Conservation (phyloP, 2,888 invertebrate genomes). For the Apoda limacodes region DNA sequence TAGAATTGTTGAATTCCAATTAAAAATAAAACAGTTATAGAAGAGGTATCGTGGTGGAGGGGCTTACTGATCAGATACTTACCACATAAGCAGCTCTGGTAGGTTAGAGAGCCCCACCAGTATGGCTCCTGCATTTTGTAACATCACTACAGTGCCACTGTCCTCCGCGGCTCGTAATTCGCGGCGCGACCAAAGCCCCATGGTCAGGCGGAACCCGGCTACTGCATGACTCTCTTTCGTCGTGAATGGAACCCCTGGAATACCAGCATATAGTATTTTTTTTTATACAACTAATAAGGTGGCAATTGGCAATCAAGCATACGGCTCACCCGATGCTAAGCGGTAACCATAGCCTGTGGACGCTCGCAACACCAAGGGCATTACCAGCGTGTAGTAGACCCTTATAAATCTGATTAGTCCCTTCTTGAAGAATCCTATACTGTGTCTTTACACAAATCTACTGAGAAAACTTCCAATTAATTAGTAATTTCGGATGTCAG, state of each 20-base stretch:
- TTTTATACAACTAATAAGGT: no score
- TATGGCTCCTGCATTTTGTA: constrained; percentile 89
- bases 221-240: constrained; percentile 89
- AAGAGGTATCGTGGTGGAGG: background rate
- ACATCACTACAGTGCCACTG: constrained; percentile 77
- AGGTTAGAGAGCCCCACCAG: constrained; percentile 88
- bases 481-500: no score
- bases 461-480: no score
- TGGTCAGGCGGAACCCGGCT: constrained; percentile 77
- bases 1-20: background rate
- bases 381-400: no score
- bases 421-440: no score
- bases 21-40: background rate
- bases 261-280: no score
- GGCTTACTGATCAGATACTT: constrained; percentile 15
- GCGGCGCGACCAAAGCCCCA: constrained; percentile 76
- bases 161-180: constrained; percentile 76
- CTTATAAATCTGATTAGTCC: no score
- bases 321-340: no score
- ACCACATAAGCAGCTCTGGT: constrained; percentile 93
- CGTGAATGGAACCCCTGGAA: constrained; percentile 94
- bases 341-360: no score
- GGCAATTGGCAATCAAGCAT: no score
- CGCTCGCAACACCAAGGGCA: no score
- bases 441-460: no score